Base-by-base conservation (phyloP, 2,888 invertebrate species). In the Chrysotoxum bicinctum region DNA sequence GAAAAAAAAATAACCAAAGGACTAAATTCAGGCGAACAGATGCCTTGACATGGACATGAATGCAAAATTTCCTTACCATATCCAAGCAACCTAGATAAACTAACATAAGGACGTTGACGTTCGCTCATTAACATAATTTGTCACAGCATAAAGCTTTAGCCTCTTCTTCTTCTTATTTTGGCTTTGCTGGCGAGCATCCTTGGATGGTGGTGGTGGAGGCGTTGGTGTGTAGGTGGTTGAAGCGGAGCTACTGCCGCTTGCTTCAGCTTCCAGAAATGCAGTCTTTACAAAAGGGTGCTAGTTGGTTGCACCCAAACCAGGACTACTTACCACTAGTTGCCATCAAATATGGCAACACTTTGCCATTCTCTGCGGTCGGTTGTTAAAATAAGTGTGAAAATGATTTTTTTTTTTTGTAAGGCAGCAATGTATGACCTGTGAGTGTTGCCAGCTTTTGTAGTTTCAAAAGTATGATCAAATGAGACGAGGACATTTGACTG, bases 341-440 rank as follows among this genome's bases (percentile, higher is more conserved):
- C 72, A 81, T 64, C 81, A 60, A 85, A 85, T 85, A 81, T 81
- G 76, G 85, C 72, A 81, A 85, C 85, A 85, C 85, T 85, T 80
- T 76, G 68, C 75, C 54, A 85, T 76, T 85, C 80, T 80, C 68
- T 85, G 85, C 43, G 81, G 81, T 73, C 88, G 90, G 90, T 89
- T 90, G 90, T 89, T 88, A 89, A 89, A 90, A 90, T 90, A 90
- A 89, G 88, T 90, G 90, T 89, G 89, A 88, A 90, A 89, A 88
- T 89, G 88, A 89, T 88, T 88, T 64, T 89, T 88, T 87, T 87
- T 88, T 88, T 82, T 79, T 78, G 21, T 43, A 14, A 69, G 45
- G 35, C 26, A 37, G 62, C 60, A 26, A 14, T 66, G n/a, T 73
- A 43, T 73, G 64, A 58, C 21, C 35, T 50, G 26, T 32, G 7